Percentiles rank a stretch among this genome's conserved stretches.
These are phyloP conservation scores for Mechanitis messenoides DNA, from an alignment of 2,888 invertebrate genomes.

Conservation along the genomic window DNA sequence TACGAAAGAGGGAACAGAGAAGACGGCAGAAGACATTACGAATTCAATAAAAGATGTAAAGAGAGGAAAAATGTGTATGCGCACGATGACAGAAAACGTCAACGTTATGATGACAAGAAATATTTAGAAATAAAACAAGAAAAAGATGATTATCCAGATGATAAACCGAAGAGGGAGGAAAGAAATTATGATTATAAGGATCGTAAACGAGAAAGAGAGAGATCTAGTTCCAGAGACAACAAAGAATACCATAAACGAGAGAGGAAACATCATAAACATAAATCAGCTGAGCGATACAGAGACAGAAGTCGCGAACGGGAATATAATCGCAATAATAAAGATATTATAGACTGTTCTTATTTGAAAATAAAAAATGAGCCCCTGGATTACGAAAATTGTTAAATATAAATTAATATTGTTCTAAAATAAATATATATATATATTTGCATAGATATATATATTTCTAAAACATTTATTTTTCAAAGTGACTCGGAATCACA, in stretches of 20 bases:
- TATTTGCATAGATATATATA: too few relatives aligned
- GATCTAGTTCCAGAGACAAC: conserved; percentile 10
- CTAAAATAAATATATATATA: too few relatives aligned
- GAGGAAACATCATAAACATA: neutral
- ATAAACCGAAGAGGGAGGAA: conserved; percentile 6
- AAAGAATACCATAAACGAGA: conserved; percentile 10
- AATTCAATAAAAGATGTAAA: neutral
- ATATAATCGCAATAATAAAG: conserved; percentile 4
- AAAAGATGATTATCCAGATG: neutral
- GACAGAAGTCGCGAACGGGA: neutral
- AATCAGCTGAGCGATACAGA: conserved; percentile 8
- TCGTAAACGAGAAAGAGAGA: conserved; percentile 10
- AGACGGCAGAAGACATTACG: neutral
- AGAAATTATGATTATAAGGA: neutral
- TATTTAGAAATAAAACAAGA: neutral
- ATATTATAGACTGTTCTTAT: neutral
- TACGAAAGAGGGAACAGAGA: conserved; percentile 4
- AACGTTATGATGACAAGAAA: neutral
- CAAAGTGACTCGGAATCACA: too few relatives aligned
- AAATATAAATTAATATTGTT: too few relatives aligned
- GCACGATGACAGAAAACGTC: too few relatives aligned
- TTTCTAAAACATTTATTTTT: too few relatives aligned
- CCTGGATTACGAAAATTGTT: too few relatives aligned
- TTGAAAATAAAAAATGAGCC: too few relatives aligned
- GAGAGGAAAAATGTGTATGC: neutral